Percentiles rank a stretch among this genome's conserved stretches.
Conservation (phyloP, 2,797 vertebrate genomes). For the Monodelphis domestica region DNA sequence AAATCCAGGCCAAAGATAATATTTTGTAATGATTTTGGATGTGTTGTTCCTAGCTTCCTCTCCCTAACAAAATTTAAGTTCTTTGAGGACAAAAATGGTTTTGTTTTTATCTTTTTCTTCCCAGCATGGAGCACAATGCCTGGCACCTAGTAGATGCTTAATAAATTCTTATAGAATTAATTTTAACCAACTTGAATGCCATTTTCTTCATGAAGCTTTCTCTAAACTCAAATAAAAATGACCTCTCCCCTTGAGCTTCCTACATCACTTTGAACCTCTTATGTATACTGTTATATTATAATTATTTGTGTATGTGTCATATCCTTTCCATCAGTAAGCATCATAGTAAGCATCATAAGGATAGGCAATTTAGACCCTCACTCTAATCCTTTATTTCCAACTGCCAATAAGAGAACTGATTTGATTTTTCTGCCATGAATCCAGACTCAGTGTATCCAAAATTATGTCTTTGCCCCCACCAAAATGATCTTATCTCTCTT, state of each 20-base stretch:
- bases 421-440: not conserved
- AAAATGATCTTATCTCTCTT: not conserved
- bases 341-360: not conserved
- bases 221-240: not conserved
- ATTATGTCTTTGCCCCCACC: not conserved
- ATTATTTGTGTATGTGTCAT: not conserved
- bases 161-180: no score
- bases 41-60: no score
- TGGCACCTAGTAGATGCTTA: no score
- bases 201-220: not conserved
- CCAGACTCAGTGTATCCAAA: not conserved
- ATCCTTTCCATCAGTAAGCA: not conserved
- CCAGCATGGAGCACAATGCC: no score
- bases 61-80: no score
- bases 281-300: not conserved
- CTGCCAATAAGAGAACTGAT: not conserved
- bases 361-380: no score
- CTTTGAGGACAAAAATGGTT: no score
- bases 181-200: not conserved
- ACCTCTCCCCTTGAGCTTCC: not conserved
- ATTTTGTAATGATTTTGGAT: no score
- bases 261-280: not conserved
- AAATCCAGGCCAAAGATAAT: no score
- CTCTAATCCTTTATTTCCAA: not conserved
- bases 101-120: no score